Base-by-base conservation (phyloP, 2,888 invertebrate genomes). In the Hemaris fuciformis region DNA sequence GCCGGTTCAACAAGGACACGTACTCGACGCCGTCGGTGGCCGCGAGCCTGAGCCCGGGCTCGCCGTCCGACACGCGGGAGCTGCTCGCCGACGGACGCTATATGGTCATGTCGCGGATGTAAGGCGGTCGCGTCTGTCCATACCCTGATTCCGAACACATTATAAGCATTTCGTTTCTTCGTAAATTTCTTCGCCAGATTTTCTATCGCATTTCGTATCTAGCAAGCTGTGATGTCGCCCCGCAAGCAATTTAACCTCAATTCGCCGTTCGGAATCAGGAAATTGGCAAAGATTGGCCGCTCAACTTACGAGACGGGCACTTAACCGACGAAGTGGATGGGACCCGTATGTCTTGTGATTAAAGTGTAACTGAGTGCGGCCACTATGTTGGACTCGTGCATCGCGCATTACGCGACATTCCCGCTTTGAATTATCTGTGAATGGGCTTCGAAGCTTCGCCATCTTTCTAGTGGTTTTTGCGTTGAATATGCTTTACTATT, bases 11-110 rank as follows among this genome's bases (percentile, higher is more conserved):
- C 79, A 93, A 93, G 67, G 93, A 93, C 67, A 91, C 94, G 13
- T 93, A 93, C 73, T 91, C 93, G 22, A 87, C 89, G 18, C 92
- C 94, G 34, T 94, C 94, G 2, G 93, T 93, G 38, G 91, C 93
- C 1, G 94, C 94, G 56, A 95, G 94, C 75, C 94, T 94, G 22
- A 95, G 94, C 76, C 95, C 95, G 0, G 94, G 94, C 13, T 94
- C 95, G n/a, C 95, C 95, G 0, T 94, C 94, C 48, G 95, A 95
- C 83, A 95, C 95, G 10, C 88, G 94, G 66, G 95, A 95, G 80
- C 84, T 95, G 61, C 83, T 95, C 18, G 84, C 93, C 4, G 94
- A 94, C 74, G 93, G 94, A 2, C 91, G 94, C 57, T 93, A 94
- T 76, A 87, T 93, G 87, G 76, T 90, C 67, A 90, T 93, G 91